phyloP scores from a whole-genome alignment of 2,888 invertebrate genomes.

The Meliscaeva auricollis region DNA sequence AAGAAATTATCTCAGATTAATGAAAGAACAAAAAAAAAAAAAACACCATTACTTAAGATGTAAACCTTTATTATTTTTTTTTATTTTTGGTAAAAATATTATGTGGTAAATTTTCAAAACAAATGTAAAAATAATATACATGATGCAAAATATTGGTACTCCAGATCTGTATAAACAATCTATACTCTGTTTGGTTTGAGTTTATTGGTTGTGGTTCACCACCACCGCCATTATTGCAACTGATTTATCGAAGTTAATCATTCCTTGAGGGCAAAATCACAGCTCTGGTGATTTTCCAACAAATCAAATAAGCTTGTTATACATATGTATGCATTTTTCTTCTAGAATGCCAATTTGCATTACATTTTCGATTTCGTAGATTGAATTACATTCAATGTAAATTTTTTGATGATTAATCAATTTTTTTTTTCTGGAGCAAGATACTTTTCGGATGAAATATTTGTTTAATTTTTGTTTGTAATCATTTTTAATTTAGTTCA shows the following conservation, averaged over 20 bases:
- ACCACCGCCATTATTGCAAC: background rate
- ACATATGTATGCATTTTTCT: too few relatives aligned
- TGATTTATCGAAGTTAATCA: slow-evolving; percentile 41
- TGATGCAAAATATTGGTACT: background rate
- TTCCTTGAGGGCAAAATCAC: slow-evolving; percentile 19
- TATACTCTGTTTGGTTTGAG: background rate
- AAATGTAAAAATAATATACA: slow-evolving; percentile 1
- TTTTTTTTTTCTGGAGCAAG: slow-evolving; percentile 9
- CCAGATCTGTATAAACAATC: background rate
- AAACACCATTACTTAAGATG: background rate
- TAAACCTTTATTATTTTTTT: background rate
- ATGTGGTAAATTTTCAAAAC: slow-evolving; percentile 16
- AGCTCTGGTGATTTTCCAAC: background rate
- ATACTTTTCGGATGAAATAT: slow-evolving; percentile 5
- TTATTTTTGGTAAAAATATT: slow-evolving; percentile 4
- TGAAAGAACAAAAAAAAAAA: slow-evolving; percentile 37
- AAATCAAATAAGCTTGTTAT: background rate
- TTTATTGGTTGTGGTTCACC: background rate
- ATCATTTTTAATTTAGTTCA: too few relatives aligned
- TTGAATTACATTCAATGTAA: slow-evolving; percentile 32
- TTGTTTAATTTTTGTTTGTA: background rate
- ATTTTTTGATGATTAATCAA: slow-evolving; percentile 20
- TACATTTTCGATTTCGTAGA: slow-evolving; percentile 20
- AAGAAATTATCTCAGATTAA: slow-evolving; percentile 63
- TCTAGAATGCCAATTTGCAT: slow-evolving; percentile 10